A percentile compares a stretch with the other conserved stretches of the same genome.
phyloP scores from a whole-genome alignment of 2,113 vertebrate species.

The Misgurnus mizolepis region DNA sequence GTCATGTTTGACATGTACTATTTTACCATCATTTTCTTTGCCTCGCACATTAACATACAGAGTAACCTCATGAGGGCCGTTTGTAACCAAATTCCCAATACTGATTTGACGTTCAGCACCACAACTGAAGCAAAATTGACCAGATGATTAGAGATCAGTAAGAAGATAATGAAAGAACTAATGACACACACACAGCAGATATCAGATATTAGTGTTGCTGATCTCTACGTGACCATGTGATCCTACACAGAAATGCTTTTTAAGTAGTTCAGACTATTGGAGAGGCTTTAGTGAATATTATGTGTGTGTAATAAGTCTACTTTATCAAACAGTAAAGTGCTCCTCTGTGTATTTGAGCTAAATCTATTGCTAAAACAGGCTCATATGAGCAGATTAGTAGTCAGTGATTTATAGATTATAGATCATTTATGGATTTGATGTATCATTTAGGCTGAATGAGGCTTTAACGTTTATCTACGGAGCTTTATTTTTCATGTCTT shows the following conservation, averaged over 20 bases:
- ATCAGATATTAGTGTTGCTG: conserved; percentile 52
- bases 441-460: conserved; percentile 48
- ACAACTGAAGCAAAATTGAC: conserved; percentile 25
- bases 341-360: conserved; percentile 59
- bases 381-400: conserved; percentile 68
- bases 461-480: conserved; percentile 14
- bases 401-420: conserved; percentile 71
- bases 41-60: too few relatives aligned
- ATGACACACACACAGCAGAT: conserved; percentile 17
- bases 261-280: conserved; percentile 60
- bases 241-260: conserved; percentile 61
- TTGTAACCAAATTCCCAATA: not conserved
- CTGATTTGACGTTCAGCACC: conserved; percentile 14
- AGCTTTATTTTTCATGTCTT: not conserved
- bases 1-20: conserved; percentile 13
- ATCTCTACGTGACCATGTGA: conserved; percentile 49
- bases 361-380: conserved; percentile 68
- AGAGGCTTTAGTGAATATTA: conserved; percentile 55
- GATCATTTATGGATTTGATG: conserved; percentile 69
- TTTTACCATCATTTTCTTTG: too few relatives aligned
- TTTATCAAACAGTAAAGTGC: conserved; percentile 68
- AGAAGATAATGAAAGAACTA: conserved; percentile 22
- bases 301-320: conserved; percentile 52
- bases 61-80: not conserved
- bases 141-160: conserved; percentile 11